phyloP scores from a whole-genome alignment of 2,113 vertebrate species.

The Setophaga petechia region DNA sequence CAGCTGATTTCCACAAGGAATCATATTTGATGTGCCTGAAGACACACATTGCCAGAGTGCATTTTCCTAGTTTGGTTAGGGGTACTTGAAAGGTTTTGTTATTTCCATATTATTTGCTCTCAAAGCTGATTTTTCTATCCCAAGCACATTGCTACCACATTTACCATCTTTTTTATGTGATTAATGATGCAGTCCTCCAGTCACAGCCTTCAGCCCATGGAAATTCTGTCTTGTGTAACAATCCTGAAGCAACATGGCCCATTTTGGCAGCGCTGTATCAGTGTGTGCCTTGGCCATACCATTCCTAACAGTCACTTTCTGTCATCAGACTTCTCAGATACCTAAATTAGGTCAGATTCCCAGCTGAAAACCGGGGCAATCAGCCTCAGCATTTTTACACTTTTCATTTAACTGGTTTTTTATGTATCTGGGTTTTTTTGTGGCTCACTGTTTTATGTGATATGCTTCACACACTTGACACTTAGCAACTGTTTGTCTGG shows the following conservation, averaged over 20 bases:
- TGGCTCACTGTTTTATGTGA: not conserved
- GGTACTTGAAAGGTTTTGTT: not conserved
- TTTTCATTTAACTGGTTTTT: not conserved
- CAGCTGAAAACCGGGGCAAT: not conserved
- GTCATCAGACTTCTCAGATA: not conserved
- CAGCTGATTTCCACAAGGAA: not conserved
- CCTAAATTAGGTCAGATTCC: not conserved
- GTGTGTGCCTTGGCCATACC: not conserved
- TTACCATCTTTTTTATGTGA: not conserved
- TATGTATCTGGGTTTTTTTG: not conserved
- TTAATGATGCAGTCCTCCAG: not conserved
- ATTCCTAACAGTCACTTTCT: not conserved
- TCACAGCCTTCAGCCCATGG: not conserved
- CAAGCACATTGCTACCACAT: rapidly evolving
- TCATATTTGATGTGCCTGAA: not conserved
- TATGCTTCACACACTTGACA: not conserved
- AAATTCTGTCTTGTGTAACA: not conserved
- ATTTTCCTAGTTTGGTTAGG: not conserved
- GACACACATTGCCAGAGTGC: rapidly evolving
- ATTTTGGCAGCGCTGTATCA: not conserved
- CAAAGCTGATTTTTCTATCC: not conserved
- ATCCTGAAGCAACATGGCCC: not conserved
- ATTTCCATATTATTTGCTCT: not conserved
- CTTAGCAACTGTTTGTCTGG: rapidly evolving
- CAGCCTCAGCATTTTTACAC: not conserved